A percentile compares a stretch with the other conserved stretches of the same genome.
phyloP scores from a whole-genome alignment of 2,888 invertebrate species.

The Nephrocerus scutellatus region DNA sequence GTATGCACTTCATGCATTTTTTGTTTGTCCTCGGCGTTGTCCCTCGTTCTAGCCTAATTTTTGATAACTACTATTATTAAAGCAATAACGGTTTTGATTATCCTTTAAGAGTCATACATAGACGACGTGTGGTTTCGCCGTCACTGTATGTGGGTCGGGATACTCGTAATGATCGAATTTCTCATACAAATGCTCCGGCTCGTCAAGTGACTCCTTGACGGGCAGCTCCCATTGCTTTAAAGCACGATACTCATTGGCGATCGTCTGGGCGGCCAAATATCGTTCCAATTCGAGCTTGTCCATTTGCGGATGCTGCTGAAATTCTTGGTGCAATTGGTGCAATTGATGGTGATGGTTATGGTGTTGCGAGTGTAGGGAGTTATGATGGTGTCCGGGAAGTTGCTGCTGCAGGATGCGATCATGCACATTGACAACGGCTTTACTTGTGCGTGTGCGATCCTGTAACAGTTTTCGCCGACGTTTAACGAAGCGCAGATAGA shows the following conservation, averaged over 20 bases:
- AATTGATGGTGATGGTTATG: constrained; percentile 26
- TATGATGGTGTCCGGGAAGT: constrained; percentile 30
- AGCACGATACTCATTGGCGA: constrained; percentile 47
- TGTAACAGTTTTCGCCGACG: constrained; percentile 43
- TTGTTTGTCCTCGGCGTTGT: too few relatives aligned
- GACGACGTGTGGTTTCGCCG: constrained; percentile 48
- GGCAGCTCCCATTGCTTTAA: constrained; percentile 47
- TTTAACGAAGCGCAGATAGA: constrained; percentile 44
- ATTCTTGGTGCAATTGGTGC: constrained; percentile 30
- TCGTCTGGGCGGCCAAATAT: constrained; percentile 46
- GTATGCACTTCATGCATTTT: too few relatives aligned
- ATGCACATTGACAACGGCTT: constrained; percentile 46
- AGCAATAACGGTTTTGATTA: constrained; percentile 22
- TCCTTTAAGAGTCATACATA: constrained; percentile 51
- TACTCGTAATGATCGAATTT: constrained; percentile 48
- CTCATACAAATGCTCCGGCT: constrained; percentile 47
- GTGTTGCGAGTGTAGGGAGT: constrained; percentile 17
- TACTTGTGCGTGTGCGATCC: constrained; percentile 42
- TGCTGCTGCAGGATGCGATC: constrained; percentile 47
- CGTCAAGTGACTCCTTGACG: constrained; percentile 43
- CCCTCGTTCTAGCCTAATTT: constrained; percentile 26
- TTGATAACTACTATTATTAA: constrained; percentile 25
- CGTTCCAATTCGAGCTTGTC: constrained; percentile 47
- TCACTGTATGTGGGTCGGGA: constrained; percentile 48
- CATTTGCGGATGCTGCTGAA: constrained; percentile 35